phyloP scores from a whole-genome alignment of 1,140 invertebrate species.

The Nymphalis io region DNA sequence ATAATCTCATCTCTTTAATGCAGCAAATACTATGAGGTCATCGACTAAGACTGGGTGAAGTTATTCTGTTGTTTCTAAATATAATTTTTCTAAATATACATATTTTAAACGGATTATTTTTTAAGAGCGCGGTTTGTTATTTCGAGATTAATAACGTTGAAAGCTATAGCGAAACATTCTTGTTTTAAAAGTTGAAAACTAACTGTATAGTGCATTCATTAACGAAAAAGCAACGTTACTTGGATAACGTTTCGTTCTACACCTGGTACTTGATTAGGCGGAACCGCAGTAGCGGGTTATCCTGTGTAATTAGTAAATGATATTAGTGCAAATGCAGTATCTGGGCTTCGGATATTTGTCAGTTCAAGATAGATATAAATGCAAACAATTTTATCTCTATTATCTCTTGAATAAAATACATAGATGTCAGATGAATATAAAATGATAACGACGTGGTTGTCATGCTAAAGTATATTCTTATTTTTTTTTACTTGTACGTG shows the following conservation, averaged over 20 bases:
- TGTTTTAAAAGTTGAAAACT: slow-evolving; percentile 7
- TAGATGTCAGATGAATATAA: not conserved
- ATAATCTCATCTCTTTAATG: not conserved
- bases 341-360: not conserved
- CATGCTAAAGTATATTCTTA: not conserved
- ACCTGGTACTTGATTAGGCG: slow-evolving; percentile 28
- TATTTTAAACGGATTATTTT: slow-evolving; percentile 5
- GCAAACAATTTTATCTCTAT: not conserved
- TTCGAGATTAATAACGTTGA: not conserved
- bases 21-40: slow-evolving; percentile 1
- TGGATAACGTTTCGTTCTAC: slow-evolving; percentile 17
- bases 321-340: slow-evolving; percentile 1
- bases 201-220: slow-evolving; percentile 29
- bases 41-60: slow-evolving; percentile 1
- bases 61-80: slow-evolving; percentile 20
- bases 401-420: slow-evolving; percentile 2
- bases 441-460: not conserved
- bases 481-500: slow-evolving; percentile 7
- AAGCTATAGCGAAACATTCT: slow-evolving; percentile 2
- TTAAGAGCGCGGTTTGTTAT: slow-evolving; percentile 6
- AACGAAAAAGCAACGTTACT: slow-evolving; percentile 25
- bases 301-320: slow-evolving; percentile 3
- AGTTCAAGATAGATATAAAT: not conserved
- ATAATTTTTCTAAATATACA: slow-evolving; percentile 19
- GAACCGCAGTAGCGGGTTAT: slow-evolving; percentile 17